Evolutionary conservation across 2,888 invertebrate genomes (phyloP), one percentile per base, ranked within the genome.

Genomic region (Ramazzottius varieornatus): DNA sequence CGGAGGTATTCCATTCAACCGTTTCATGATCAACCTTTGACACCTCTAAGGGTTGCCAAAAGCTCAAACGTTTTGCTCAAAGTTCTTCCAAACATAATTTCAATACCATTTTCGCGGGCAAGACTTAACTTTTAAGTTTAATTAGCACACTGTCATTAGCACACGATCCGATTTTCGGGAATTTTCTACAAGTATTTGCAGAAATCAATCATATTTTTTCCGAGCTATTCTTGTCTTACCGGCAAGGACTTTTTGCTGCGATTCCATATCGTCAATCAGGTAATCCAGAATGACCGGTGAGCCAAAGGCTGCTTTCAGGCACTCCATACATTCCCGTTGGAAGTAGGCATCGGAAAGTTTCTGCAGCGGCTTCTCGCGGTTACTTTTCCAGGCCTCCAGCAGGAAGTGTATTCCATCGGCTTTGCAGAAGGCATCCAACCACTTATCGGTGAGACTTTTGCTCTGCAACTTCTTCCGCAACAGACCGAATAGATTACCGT

Each of bases 321-420:
- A 54, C 29, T 54, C 54, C 54, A 54, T 54, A 54, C 54, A 54
- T 54, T 54, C 54, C 54, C 54, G 20, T 29, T 54, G 54, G 29
- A 54, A 54, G 29, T 54, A 54, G 16, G 54, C 54, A 29, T 54
- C 54, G 20, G 54, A 54, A 4, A 54, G 54, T 24, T 54, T 54
- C 29, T 54, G 54, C 29, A 54, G 54, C 29, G 54, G 54, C 29
- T 54, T 54, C 4, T 54, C 54, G 13, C 54, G 54, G 54, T 16
- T 4, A 8, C n/a, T 54, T 29, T 54, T 54, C 54, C 54, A 54
- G 20, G 54, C 29, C 20, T 54, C 54, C 29, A 54, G 8, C 4
- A 54, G 54, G 29, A 54, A 54, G 20, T 54, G 54, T 29, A 54
- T 24, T 8, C 54, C 54, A 29, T 54, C 54, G 16, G 54, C 54